Percentiles rank a stretch among this genome's conserved stretches.
These are phyloP conservation scores for Boulengeromyrus knoepffleri DNA, from an alignment of 2,113 vertebrate genomes.

Conservation along the genomic window DNA sequence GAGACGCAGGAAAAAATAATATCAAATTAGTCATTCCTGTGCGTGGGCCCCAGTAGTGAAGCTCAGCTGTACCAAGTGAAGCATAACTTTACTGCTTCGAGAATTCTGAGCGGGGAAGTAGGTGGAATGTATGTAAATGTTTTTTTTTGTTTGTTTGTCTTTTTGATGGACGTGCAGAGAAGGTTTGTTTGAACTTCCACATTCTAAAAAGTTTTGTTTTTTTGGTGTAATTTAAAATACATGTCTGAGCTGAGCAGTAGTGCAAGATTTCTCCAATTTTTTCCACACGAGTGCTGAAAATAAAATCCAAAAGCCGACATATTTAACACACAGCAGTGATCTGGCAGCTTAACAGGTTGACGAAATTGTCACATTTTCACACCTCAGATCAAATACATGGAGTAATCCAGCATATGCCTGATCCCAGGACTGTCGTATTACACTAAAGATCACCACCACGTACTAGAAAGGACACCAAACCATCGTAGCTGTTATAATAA, in stretches of 20 bases:
- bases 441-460: neutral
- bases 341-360: neutral
- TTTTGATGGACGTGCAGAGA: neutral
- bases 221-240: neutral
- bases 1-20: neutral
- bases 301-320: neutral
- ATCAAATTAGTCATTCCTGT: constrained; percentile 2
- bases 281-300: neutral
- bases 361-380: neutral
- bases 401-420: neutral
- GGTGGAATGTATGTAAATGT: neutral
- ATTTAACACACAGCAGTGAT: neutral
- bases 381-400: neutral
- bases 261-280: neutral
- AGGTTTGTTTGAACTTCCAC: neutral
- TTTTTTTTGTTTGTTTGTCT: neutral
- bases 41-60: neutral
- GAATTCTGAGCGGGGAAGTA: neutral
- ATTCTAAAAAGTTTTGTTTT: neutral
- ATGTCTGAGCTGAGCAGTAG: neutral
- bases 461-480: neutral
- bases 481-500: neutral
- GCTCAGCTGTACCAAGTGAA: neutral
- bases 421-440: neutral
- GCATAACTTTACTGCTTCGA: neutral